Evolutionary conservation across 2,797 vertebrate genomes (phyloP).

Genomic region (Esox lucius): DNA sequence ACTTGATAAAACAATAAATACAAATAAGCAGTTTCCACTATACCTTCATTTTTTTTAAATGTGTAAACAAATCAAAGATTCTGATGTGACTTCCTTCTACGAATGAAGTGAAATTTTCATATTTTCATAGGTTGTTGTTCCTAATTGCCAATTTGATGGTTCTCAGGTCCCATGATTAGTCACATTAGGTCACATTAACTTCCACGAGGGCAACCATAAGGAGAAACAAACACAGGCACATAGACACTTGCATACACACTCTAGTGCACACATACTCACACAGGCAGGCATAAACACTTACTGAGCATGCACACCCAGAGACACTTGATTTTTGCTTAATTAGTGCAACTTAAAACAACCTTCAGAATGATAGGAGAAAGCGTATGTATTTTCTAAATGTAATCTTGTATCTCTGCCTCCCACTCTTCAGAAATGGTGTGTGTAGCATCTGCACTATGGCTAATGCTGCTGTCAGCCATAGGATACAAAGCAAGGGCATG

Average conservation of each 20-base stretch:
- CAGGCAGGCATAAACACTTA: neutral
- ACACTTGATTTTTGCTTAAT: slow-evolving; percentile 62
- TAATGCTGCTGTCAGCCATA: slow-evolving; percentile 72
- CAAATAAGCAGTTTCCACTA: too few species aligned
- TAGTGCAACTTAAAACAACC: slow-evolving; percentile 70
- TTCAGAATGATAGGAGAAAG: slow-evolving; percentile 66
- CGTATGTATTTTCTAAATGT: slow-evolving; percentile 71
- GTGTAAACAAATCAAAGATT: neutral
- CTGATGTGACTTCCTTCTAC: neutral
- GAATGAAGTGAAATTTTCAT: slow-evolving; percentile 41
- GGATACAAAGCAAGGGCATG: slow-evolving; percentile 72
- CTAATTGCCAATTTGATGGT: slow-evolving; percentile 73
- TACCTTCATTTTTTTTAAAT: too few species aligned
- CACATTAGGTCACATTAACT: slow-evolving; percentile 75
- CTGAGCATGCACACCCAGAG: slow-evolving; percentile 44
- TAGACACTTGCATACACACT: slow-evolving; percentile 48
- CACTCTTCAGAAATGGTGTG: slow-evolving; percentile 63
- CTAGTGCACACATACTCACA: neutral
- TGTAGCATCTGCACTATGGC: slow-evolving; percentile 77
- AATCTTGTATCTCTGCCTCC: slow-evolving; percentile 72
- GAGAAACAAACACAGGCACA: slow-evolving; percentile 70
- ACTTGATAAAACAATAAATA: too few species aligned
- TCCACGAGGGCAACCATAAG: slow-evolving; percentile 59
- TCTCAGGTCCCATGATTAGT: slow-evolving; percentile 70
- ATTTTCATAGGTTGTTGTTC: slow-evolving; percentile 53